Conservation (phyloP, 2,113 vertebrate genomes). For the Astatoreochromis straeleni region DNA sequence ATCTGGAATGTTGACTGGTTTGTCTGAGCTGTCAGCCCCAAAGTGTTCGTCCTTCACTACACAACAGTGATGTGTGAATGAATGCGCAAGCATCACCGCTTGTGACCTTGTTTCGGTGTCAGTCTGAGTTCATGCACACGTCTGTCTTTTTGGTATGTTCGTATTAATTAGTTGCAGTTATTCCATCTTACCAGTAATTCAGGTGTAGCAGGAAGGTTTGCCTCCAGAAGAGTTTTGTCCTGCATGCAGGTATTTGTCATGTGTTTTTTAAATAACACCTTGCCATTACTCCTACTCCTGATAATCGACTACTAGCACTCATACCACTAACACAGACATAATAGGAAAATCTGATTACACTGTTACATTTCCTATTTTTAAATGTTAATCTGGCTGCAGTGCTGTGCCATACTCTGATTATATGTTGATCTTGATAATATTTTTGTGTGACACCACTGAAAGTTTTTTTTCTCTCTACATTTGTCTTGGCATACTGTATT, state of each 20-base stretch:
- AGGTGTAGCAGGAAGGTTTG: neutral
- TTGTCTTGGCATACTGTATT: neutral
- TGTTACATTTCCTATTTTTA: neutral
- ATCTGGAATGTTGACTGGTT: slow-evolving; percentile 30
- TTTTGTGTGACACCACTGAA: neutral
- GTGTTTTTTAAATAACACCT: neutral
- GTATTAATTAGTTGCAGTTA: neutral
- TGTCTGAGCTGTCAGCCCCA: slow-evolving; percentile 38
- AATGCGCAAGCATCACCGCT: neutral
- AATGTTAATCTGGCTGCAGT: neutral
- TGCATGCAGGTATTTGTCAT: neutral
- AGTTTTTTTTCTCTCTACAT: neutral
- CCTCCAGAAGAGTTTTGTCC: neutral
- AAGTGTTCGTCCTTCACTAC: slow-evolving; percentile 36
- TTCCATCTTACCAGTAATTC: neutral
- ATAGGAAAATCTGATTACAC: neutral
- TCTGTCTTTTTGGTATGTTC: neutral
- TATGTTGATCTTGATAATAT: neutral
- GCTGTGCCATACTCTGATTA: neutral
- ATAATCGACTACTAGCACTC: neutral
- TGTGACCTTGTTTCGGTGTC: slow-evolving; percentile 3
- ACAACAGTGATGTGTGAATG: slow-evolving; percentile 7
- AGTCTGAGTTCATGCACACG: neutral
- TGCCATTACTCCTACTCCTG: neutral
- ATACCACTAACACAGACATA: neutral